A percentile compares a stretch with the other conserved stretches of the same genome.
Conservation (phyloP, 2,797 vertebrate species). For the Petrocephalus sullivani region DNA sequence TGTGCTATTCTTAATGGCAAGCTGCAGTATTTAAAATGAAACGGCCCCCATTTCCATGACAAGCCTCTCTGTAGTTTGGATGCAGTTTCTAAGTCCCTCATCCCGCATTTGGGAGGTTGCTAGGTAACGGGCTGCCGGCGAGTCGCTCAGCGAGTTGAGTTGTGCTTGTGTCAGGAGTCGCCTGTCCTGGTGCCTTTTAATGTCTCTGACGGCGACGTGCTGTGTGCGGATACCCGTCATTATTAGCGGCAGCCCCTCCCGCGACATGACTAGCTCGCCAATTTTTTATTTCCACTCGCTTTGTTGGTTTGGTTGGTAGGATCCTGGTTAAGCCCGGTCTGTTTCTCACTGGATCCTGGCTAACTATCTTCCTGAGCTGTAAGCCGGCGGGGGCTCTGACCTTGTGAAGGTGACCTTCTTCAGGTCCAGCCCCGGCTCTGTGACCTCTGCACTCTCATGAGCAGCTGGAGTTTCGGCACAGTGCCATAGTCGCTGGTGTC, state of each 20-base stretch:
- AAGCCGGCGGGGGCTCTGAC: not conserved
- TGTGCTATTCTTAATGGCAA: not conserved
- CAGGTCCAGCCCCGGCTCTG: not conserved
- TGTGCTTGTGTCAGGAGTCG: not conserved
- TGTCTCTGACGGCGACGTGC: not conserved
- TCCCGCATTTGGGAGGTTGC: conserved; percentile 2
- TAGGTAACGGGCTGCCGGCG: not conserved
- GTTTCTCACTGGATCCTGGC: not conserved
- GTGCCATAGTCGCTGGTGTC: not conserved
- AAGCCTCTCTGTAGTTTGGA: not conserved
- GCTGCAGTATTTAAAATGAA: not conserved
- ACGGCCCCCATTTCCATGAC: not conserved
- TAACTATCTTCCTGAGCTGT: not conserved
- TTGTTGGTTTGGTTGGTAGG: not conserved
- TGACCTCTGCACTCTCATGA: not conserved
- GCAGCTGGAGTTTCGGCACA: not conserved
- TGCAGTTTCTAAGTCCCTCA: conserved; percentile 4
- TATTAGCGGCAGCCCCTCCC: not conserved
- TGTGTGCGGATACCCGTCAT: not conserved
- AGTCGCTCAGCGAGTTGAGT: not conserved
- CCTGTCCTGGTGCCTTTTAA: not conserved
- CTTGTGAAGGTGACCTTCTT: not conserved
- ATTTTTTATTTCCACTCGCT: not conserved
- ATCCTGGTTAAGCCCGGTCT: not conserved
- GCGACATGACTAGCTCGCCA: not conserved